Base-by-base conservation (phyloP, 2,888 invertebrate species). In the Chelonus formosanus region DNA sequence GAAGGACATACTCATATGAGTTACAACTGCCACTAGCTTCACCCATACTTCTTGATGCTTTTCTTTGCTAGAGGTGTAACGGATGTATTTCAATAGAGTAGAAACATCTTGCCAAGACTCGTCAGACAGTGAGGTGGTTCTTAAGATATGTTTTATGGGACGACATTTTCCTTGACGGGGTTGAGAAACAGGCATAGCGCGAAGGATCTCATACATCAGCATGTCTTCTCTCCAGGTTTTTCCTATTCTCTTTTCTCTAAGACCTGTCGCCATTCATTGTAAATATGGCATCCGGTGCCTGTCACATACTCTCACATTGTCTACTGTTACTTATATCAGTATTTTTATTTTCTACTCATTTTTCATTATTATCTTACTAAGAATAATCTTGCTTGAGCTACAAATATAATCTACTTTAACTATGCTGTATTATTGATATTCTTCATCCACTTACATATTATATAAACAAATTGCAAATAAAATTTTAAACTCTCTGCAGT, bases 121-220 rank as follows among this genome's bases (percentile, higher is more conserved):
- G 60, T 67, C 67, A 66, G 69, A 57, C 68, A 69, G 71, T 73
- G 74, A 75, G 74, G 71, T 71, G 70, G 62, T 66, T 73, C 70
- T 70, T 64, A 68, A 74, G 79, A 77, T 75, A 77, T 78, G 77
- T 76, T 78, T 79, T 77, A 80, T 74, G 75, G 70, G 71, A 70
- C 68, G 75, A 74, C 77, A 75, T 80, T 77, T 79, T 71, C 75
- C 71, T 61, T 71, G 75, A 75, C 77, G 71, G 63, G 65, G 71
- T 50, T 70, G 72, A 71, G 73, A 73, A 73, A 71, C 74, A 73
- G 67, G 72, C 64, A 50, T 43, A 60, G 31, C 64, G 67, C 69
- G 69, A 71, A 75, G 72, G 72, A 74, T 75, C 74, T 73, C 77
- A 73, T 75, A 75, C 76, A 75, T 77, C 75, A 76, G 63, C 59